Evolutionary conservation across 2,888 invertebrate species (phyloP).

Genomic region (Tachina lurida): DNA sequence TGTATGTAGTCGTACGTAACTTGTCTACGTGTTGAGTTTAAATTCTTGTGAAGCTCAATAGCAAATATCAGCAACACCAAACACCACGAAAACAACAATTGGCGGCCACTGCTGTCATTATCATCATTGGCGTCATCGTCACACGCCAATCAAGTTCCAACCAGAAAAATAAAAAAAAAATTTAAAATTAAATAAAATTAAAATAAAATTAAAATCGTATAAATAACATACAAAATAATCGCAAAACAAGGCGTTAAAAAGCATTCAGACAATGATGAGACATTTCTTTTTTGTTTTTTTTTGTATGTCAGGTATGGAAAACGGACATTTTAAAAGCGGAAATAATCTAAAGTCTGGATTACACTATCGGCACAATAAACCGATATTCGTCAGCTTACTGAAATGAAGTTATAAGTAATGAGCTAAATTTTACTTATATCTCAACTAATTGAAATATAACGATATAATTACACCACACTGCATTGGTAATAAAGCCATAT

Average conservation of each 20-base stretch:
- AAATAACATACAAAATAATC: slow-evolving; percentile 40
- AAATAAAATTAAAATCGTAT: slow-evolving; percentile 38
- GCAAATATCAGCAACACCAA: slow-evolving; percentile 12
- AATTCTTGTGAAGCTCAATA: slow-evolving; percentile 47
- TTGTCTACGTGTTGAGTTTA: slow-evolving; percentile 33
- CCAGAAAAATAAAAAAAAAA: slow-evolving; percentile 32
- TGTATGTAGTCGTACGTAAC: not conserved
- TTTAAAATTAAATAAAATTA: slow-evolving; percentile 28
- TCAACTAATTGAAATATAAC: no score
- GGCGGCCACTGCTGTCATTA: slow-evolving; percentile 45
- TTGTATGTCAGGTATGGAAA: not conserved
- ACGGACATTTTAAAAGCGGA: no score
- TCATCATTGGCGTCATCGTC: slow-evolving; percentile 65
- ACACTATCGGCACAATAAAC: no score
- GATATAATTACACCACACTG: no score
- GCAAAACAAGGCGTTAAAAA: slow-evolving; percentile 49
- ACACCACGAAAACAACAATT: slow-evolving; percentile 12
- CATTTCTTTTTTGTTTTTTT: not conserved
- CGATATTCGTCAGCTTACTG: no score
- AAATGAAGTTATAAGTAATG: no score
- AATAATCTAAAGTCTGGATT: no score
- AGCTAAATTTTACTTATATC: no score
- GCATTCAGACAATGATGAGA: slow-evolving; percentile 14
- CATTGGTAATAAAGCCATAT: no score
- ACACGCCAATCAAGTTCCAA: slow-evolving; percentile 65